phyloP scores from a whole-genome alignment of 2,888 invertebrate genomes.

The Luffia ferchaultella region DNA sequence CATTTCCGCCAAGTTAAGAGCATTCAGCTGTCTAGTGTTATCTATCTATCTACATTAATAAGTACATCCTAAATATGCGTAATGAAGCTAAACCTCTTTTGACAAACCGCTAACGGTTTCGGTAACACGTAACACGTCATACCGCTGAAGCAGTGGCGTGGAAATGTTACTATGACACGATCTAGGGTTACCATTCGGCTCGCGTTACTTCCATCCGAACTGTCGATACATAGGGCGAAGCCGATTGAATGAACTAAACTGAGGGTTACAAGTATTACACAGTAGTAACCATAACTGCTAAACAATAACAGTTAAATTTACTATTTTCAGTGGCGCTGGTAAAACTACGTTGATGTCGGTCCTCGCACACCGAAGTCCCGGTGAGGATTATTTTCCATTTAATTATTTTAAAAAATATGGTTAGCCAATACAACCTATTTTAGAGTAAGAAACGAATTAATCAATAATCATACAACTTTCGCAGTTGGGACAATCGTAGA shows the following conservation, averaged over 20 bases:
- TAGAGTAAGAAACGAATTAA: too few species aligned
- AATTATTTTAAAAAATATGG: slow-evolving; percentile 1
- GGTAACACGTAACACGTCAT: background rate
- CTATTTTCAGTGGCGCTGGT: slow-evolving; percentile 86
- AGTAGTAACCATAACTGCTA: too few species aligned
- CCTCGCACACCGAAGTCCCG: slow-evolving; percentile 77
- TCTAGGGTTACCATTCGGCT: background rate
- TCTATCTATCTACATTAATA: too few species aligned
- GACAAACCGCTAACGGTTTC: background rate
- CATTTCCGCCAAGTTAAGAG: too few species aligned
- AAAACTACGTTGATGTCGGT: slow-evolving; percentile 90
- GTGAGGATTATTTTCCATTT: slow-evolving; percentile 48
- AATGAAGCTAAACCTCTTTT: background rate
- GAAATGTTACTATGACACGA: background rate
- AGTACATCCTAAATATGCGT: background rate
- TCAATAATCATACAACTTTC: background rate
- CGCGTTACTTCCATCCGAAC: background rate
- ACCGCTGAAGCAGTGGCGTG: background rate
- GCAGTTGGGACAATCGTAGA: slow-evolving; percentile 75
- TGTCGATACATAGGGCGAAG: background rate
- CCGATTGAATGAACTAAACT: too few species aligned
- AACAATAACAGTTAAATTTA: too few species aligned
- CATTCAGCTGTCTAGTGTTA: too few species aligned
- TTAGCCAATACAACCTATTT: too few species aligned
- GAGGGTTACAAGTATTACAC: too few species aligned